Conservation (phyloP, 2,113 vertebrate genomes). For the Tonatia bakeri region DNA sequence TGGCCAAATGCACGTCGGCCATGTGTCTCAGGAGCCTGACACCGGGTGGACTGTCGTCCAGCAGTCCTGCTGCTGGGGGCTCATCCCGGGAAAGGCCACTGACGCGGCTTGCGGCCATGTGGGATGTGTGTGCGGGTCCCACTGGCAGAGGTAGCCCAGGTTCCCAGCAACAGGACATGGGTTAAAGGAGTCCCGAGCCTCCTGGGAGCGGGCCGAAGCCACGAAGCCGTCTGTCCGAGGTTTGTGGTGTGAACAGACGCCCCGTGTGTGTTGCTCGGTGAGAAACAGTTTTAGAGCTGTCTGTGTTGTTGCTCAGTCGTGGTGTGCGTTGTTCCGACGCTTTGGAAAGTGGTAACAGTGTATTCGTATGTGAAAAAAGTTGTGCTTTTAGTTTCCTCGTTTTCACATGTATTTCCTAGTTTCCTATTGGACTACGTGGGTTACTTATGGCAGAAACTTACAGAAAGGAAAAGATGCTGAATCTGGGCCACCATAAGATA, state of each 20-base stretch:
- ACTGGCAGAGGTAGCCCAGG: not conserved
- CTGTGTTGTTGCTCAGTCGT: not conserved
- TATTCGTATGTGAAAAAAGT: not conserved
- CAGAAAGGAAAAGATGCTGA: not conserved
- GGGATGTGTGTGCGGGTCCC: not conserved
- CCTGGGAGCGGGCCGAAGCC: not conserved
- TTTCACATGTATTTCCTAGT: not conserved
- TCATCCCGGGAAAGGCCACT: not conserved
- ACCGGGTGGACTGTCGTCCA: not conserved
- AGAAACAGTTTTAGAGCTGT: not conserved
- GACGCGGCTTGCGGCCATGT: not conserved
- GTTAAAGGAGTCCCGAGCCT: not conserved
- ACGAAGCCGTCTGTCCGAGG: rapidly evolving
- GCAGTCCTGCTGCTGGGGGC: not conserved
- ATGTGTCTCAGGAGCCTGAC: not conserved
- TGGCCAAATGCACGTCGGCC: not conserved
- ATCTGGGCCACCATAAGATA: not conserved
- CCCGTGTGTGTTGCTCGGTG: not conserved
- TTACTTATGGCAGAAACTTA: not conserved
- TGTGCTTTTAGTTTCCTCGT: not conserved
- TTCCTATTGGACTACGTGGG: not conserved
- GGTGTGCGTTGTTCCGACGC: rapidly evolving
- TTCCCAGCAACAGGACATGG: not conserved
- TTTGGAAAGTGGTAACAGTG: not conserved
- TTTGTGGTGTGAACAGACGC: not conserved